These are phyloP conservation scores for Acanthoscelides obtectus DNA, from an alignment of 2,888 invertebrate species.

Conservation along the genomic window DNA sequence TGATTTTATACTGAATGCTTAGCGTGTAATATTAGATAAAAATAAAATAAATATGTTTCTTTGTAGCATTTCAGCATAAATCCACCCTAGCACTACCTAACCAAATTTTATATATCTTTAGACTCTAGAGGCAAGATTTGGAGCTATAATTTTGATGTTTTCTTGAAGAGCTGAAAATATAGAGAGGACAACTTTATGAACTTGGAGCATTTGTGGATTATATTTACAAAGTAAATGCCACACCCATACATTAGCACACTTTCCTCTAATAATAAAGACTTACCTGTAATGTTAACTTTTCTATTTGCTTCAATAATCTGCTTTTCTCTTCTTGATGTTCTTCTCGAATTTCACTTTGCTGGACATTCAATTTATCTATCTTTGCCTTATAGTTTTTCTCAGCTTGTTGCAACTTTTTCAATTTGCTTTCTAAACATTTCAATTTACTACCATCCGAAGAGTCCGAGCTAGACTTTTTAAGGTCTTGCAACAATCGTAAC, in stretches of 20 bases:
- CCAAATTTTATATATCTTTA: no score
- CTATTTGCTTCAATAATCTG: not conserved
- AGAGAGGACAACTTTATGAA: no score
- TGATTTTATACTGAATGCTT: no score
- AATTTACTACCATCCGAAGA: conserved; percentile 14
- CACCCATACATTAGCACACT: not conserved
- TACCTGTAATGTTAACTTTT: not conserved
- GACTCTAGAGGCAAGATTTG: no score
- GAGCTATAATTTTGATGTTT: no score
- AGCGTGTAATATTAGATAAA: no score
- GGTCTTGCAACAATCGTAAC: conserved; percentile 15
- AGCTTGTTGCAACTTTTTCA: not conserved
- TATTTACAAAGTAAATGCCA: no score
- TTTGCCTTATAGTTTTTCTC: conserved; percentile 1
- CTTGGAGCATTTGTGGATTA: no score
- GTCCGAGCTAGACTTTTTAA: conserved; percentile 1
- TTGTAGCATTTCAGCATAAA: no score
- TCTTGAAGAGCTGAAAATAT: no score
- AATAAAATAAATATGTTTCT: no score
- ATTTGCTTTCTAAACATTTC: not conserved
- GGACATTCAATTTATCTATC: not conserved
- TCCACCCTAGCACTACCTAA: no score
- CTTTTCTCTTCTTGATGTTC: not conserved
- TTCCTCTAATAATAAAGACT: not conserved
- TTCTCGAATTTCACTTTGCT: not conserved